phyloP scores from a whole-genome alignment of 2,888 invertebrate genomes.

The Trachelus stipa region DNA sequence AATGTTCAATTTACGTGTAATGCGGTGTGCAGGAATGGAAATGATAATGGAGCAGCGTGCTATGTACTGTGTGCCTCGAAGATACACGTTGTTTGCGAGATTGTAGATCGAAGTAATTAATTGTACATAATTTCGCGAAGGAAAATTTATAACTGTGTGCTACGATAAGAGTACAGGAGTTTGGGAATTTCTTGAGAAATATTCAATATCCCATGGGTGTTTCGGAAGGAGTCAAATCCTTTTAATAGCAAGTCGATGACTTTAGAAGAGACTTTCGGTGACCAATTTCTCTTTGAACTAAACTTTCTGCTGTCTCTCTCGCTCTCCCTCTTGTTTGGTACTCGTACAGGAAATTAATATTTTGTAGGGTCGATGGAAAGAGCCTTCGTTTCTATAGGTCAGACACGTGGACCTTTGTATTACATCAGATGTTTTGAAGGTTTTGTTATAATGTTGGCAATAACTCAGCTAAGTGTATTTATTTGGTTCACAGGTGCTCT shows the following conservation, averaged over 20 bases:
- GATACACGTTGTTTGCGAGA: not conserved
- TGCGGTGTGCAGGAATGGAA: not conserved
- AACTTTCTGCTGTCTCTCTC: not conserved
- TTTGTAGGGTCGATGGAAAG: not conserved
- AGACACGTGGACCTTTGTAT: not conserved
- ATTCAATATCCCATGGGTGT: not conserved
- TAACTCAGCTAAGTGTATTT: conserved; percentile 29
- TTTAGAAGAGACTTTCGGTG: not conserved
- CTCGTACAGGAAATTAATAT: not conserved
- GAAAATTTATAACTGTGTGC: not conserved
- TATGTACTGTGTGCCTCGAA: not conserved
- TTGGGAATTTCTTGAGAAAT: not conserved
- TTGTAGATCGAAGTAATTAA: not conserved
- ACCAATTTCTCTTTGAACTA: not conserved
- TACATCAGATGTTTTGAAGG: not conserved
- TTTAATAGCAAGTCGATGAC: not conserved
- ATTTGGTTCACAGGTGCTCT: conserved; percentile 75
- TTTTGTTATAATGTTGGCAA: not conserved
- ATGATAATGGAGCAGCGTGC: not conserved
- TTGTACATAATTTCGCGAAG: not conserved
- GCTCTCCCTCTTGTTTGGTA: not conserved
- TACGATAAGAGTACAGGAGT: not conserved
- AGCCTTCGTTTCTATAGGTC: not conserved
- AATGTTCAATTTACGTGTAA: not conserved
- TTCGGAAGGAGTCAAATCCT: not conserved